Conservation (phyloP, 1,140 invertebrate species). For the Orussus abietinus region DNA sequence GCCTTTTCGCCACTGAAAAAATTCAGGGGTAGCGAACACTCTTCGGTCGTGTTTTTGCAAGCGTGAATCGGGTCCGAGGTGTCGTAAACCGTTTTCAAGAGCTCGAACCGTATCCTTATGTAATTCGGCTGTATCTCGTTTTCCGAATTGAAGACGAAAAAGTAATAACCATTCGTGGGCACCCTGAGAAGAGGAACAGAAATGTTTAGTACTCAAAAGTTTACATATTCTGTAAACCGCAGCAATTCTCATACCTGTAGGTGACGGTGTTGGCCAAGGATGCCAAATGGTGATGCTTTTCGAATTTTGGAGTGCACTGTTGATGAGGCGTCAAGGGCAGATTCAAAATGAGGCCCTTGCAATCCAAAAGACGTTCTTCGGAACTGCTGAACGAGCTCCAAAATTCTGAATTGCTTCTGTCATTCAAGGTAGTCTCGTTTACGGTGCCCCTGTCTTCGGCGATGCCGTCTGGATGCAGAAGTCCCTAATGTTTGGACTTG, state of each 20-base stretch:
- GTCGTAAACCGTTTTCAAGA: conserved; percentile 69
- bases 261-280: conserved; percentile 61
- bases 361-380: conserved; percentile 70
- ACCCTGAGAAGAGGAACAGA: conserved; percentile 50
- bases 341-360: conserved; percentile 69
- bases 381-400: conserved; percentile 76
- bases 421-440: conserved; percentile 61
- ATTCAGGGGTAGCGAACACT: conserved; percentile 62
- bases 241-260: conserved; percentile 54
- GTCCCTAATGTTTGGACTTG: conserved; percentile 19
- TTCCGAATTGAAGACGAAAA: conserved; percentile 78
- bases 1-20: conserved; percentile 68
- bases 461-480: conserved; percentile 57
- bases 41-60: conserved; percentile 60
- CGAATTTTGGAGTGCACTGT: conserved; percentile 51
- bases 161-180: conserved; percentile 72
- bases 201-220: conserved; percentile 1
- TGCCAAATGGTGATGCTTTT: conserved; percentile 46
- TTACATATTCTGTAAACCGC: conserved; percentile 8
- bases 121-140: conserved; percentile 72
- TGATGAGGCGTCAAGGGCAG: conserved; percentile 64
- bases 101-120: conserved; percentile 62
- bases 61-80: conserved; percentile 55
- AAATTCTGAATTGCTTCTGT: conserved; percentile 70
- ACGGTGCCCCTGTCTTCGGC: conserved; percentile 60